Evolutionary conservation across 2,888 invertebrate species (phyloP).

Genomic region (Stenodema calcarata): DNA sequence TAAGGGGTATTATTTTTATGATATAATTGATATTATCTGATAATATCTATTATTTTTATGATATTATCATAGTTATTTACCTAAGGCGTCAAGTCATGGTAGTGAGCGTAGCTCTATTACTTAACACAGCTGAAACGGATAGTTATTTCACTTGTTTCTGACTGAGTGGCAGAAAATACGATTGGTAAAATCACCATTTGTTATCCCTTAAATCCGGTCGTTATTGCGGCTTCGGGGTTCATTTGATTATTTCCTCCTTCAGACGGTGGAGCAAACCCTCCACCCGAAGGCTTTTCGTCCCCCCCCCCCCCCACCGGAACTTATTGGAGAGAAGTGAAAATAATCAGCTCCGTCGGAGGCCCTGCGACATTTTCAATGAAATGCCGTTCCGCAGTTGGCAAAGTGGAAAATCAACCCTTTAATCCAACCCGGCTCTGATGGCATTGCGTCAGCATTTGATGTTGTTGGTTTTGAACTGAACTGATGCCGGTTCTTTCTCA

Average conservation of each 20-base stretch:
- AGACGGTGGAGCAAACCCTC: not conserved
- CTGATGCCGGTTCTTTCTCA: not conserved
- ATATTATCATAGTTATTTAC: too few relatives aligned
- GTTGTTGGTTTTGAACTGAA: not conserved
- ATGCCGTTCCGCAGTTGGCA: not conserved
- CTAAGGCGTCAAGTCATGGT: too few relatives aligned
- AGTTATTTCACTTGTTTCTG: not conserved
- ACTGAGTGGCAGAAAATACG: not conserved
- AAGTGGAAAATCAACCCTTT: not conserved
- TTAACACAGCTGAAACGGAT: not conserved
- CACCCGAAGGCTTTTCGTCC: not conserved
- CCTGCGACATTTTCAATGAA: not conserved
- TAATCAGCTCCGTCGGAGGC: not conserved
- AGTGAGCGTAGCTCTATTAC: not conserved
- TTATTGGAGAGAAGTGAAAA: not conserved
- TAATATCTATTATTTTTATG: too few relatives aligned
- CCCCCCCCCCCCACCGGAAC: not conserved
- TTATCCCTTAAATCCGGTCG: not conserved
- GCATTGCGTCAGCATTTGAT: not conserved
- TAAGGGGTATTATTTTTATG: too few relatives aligned
- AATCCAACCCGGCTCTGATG: not conserved
- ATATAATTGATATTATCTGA: too few relatives aligned
- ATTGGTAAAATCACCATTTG: not conserved
- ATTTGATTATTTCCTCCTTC: not conserved
- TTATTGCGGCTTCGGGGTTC: not conserved